These are phyloP conservation scores for Empis livida DNA, from an alignment of 2,888 invertebrate genomes.

Conservation along the genomic window DNA sequence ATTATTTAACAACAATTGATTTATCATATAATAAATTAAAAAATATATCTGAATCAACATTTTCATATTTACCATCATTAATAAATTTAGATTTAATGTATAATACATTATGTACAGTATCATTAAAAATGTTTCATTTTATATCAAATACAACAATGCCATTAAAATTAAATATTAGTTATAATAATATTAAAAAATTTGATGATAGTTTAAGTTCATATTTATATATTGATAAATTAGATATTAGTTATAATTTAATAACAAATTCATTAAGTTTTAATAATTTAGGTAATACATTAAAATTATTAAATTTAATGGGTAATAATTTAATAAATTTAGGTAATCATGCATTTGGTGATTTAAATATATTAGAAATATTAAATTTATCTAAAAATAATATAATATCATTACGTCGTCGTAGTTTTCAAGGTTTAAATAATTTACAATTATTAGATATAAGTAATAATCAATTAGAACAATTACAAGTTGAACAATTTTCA, in stretches of 20 bases:
- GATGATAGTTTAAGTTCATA: constrained; percentile 32
- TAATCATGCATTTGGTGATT: constrained; percentile 59
- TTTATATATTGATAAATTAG: constrained; percentile 53
- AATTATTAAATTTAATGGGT: constrained; percentile 57
- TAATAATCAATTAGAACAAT: constrained; percentile 58
- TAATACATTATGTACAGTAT: constrained; percentile 58
- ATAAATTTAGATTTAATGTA: constrained; percentile 68
- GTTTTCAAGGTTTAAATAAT: constrained; percentile 60
- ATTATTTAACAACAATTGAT: constrained; percentile 67
- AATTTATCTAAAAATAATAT: constrained; percentile 64
- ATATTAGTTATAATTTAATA: constrained; percentile 56
- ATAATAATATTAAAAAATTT: constrained; percentile 40
- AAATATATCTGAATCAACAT: constrained; percentile 57
- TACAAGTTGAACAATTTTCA: constrained; percentile 69
- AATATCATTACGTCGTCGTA: constrained; percentile 54
- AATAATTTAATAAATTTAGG: constrained; percentile 60
- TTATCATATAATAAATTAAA: constrained; percentile 69
- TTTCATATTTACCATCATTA: constrained; percentile 61
- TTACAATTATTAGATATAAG: constrained; percentile 70
- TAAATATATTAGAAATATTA: constrained; percentile 56
- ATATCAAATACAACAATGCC: constrained; percentile 51
- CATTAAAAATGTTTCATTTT: constrained; percentile 53
- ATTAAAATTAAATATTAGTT: constrained; percentile 63
- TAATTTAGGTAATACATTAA: constrained; percentile 48
- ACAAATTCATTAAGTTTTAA: constrained; percentile 52